Evolutionary conservation across 2,888 invertebrate species (phyloP).

Genomic region (Ischnura elegans): DNA sequence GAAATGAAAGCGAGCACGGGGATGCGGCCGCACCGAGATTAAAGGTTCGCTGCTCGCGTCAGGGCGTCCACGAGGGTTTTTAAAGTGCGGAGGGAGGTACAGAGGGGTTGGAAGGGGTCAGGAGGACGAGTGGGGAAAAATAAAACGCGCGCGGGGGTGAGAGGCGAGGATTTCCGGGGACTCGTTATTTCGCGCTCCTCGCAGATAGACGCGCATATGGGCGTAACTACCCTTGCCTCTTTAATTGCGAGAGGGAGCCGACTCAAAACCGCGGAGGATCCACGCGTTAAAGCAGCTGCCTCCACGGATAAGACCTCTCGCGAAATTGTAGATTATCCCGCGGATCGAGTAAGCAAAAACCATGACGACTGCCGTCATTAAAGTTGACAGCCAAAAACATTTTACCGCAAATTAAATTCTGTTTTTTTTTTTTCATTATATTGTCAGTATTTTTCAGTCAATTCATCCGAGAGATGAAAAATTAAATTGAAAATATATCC

Average conservation of each 20-base stretch:
- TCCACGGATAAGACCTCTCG: too few species aligned
- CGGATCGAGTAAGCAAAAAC: too few species aligned
- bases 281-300: too few species aligned
- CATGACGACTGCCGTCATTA: not conserved
- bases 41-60: not conserved
- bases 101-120: not conserved
- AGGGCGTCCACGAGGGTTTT: not conserved
- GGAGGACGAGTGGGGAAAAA: not conserved
- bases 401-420: not conserved
- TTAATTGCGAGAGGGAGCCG: too few species aligned
- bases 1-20: constrained; percentile 39
- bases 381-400: not conserved
- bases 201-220: not conserved
- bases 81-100: not conserved
- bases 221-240: not conserved
- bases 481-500: too few species aligned
- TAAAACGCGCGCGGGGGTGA: not conserved
- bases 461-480: too few species aligned
- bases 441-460: too few species aligned
- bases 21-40: not conserved
- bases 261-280: too few species aligned
- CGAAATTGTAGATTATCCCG: too few species aligned
- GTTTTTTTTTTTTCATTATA: too few species aligned
- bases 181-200: not conserved
- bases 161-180: not conserved